A percentile compares a stretch with the other conserved stretches of the same genome.
Evolutionary conservation across 2,888 invertebrate species (phyloP).

Genomic region (Leistus spinibarbis): DNA sequence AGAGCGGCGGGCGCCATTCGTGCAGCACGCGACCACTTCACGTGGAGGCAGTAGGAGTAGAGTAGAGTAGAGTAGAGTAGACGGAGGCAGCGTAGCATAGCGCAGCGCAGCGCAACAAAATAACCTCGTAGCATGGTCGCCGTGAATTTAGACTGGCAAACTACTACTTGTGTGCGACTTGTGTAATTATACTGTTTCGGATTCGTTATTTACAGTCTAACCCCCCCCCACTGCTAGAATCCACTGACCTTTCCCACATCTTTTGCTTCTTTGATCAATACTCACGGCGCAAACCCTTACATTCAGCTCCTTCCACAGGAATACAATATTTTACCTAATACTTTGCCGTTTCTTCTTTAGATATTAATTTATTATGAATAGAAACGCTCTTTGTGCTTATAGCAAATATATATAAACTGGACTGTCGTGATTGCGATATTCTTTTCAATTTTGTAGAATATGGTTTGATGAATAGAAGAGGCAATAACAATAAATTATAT

Average conservation of each 20-base stretch:
- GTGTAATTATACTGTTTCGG: constrained; percentile 16
- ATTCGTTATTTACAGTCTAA: constrained; percentile 19
- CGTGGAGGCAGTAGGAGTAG: not conserved
- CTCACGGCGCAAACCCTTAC: not conserved
- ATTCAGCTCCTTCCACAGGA: not conserved
- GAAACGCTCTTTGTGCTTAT: not conserved
- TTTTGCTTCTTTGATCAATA: not conserved
- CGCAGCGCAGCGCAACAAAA: not conserved
- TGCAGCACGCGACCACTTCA: constrained; percentile 23
- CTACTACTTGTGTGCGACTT: not conserved
- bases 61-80: too few species aligned
- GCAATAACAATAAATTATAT: too few species aligned
- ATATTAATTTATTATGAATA: not conserved
- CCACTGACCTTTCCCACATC: not conserved
- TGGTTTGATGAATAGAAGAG: too few species aligned
- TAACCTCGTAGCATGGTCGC: not conserved
- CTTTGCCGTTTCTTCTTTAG: not conserved
- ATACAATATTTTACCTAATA: too few species aligned
- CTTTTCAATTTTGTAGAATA: too few species aligned
- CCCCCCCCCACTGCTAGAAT: not conserved
- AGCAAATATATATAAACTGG: too few species aligned
- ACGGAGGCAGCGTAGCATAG: too few species aligned
- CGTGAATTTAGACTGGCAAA: constrained; percentile 7
- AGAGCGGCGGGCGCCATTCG: constrained; percentile 12
- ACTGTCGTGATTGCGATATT: too few species aligned